Evolutionary conservation across 2,888 invertebrate genomes (phyloP).

Genomic region (Hymenopus coronatus): DNA sequence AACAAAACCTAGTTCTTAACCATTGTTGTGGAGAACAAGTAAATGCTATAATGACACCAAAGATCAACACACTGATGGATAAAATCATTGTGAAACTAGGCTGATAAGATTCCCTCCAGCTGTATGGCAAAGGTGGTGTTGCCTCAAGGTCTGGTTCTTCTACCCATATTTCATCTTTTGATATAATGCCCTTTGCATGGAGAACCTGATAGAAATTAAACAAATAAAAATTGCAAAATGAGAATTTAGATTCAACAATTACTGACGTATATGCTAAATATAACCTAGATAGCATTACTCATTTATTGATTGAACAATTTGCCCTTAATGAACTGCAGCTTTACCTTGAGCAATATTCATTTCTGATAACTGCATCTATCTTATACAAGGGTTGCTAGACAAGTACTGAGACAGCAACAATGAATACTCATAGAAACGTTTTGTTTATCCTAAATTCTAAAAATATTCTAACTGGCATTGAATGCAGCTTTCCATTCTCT

Average conservation of each 20-base stretch:
- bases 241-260: background rate
- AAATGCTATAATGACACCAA: background rate
- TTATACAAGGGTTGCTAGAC: too few relatives aligned
- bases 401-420: too few relatives aligned
- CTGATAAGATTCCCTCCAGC: background rate
- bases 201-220: constrained; percentile 7
- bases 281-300: too few relatives aligned
- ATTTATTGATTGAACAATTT: too few relatives aligned
- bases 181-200: constrained; percentile 9
- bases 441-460: too few relatives aligned
- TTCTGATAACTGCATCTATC: too few relatives aligned
- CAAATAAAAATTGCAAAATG: background rate
- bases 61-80: background rate
- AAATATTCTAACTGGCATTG: too few relatives aligned
- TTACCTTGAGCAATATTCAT: too few relatives aligned
- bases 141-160: background rate
- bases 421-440: too few relatives aligned
- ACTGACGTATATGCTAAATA: too few relatives aligned
- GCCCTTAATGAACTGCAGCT: too few relatives aligned
- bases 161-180: constrained; percentile 20
- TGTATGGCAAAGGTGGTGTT: background rate
- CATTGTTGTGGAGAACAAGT: background rate
- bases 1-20: background rate
- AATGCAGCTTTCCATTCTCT: too few relatives aligned
- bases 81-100: background rate